phyloP scores from a whole-genome alignment of 2,113 vertebrate genomes.

The Embiotoca jacksoni region DNA sequence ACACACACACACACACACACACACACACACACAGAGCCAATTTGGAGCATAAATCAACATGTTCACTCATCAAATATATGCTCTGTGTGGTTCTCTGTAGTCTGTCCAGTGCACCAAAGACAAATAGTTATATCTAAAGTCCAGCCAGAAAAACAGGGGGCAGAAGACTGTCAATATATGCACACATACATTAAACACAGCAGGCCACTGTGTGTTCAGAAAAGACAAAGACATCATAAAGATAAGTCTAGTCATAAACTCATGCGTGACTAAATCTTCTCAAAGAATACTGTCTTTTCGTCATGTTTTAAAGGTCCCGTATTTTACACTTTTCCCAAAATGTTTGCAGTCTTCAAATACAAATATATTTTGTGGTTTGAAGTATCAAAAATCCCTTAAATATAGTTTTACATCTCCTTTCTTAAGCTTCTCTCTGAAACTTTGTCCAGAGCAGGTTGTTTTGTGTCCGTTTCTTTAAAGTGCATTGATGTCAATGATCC shows the following conservation, averaged over 20 bases:
- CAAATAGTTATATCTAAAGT: constrained; percentile 82
- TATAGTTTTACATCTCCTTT: too few species aligned
- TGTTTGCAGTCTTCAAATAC: too few species aligned
- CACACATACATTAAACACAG: constrained; percentile 78
- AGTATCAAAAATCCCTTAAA: too few species aligned
- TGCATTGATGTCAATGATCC: too few species aligned
- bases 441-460: too few species aligned
- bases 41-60: constrained; percentile 82
- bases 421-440: too few species aligned
- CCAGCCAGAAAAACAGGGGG: constrained; percentile 70
- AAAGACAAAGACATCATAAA: constrained; percentile 65
- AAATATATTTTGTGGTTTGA: too few species aligned
- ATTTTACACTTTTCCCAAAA: too few species aligned
- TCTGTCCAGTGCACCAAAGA: constrained; percentile 78
- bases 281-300: not conserved
- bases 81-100: constrained; percentile 73
- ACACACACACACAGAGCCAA: constrained; percentile 65
- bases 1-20: constrained; percentile 26
- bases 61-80: constrained; percentile 82
- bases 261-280: not conserved
- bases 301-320: not conserved
- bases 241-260: constrained; percentile 60
- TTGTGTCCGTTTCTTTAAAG: too few species aligned
- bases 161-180: constrained; percentile 74
- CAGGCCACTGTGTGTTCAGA: constrained; percentile 64